phyloP scores from a whole-genome alignment of 2,113 vertebrate genomes.

The Corythaeola cristata region DNA sequence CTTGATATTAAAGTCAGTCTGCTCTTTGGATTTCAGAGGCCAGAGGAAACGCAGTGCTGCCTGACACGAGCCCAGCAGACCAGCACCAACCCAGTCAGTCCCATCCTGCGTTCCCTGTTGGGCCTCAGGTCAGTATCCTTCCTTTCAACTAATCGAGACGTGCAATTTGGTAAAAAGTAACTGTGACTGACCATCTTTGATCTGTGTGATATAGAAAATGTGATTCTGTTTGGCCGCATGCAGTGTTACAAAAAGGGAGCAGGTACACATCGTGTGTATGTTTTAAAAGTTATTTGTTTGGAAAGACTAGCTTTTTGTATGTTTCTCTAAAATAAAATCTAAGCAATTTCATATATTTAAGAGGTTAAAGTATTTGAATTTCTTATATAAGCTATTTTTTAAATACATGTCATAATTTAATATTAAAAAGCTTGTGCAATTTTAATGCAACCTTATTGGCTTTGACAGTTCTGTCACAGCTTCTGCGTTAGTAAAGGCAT shows the following conservation, averaged over 20 bases:
- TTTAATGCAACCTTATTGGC: conserved; percentile 71
- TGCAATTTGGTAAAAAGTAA: conserved; percentile 32
- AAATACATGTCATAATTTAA: conserved; percentile 61
- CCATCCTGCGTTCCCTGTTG: conserved; percentile 87
- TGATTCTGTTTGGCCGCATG: background rate
- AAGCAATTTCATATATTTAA: conserved; percentile 33
- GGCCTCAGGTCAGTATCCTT: conserved; percentile 88
- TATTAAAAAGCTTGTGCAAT: conserved; percentile 65
- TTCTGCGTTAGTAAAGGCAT: conserved; percentile 64
- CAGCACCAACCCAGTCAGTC: conserved; percentile 86
- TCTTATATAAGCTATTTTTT: conserved; percentile 45
- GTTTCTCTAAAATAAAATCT: conserved; percentile 32
- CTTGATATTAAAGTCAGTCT: conserved; percentile 67
- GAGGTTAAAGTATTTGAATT: conserved; percentile 58
- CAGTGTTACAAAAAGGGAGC: background rate
- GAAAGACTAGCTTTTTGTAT: background rate
- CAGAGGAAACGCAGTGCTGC: conserved; percentile 77
- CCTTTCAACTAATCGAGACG: background rate
- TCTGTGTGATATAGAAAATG: conserved; percentile 24
- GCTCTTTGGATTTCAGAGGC: conserved; percentile 80
- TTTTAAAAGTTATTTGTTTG: background rate
- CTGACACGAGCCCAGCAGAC: conserved; percentile 87
- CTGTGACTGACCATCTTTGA: conserved; percentile 23
- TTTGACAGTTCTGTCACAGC: conserved; percentile 57
- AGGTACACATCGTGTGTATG: background rate